Percentiles rank a stretch among this genome's conserved stretches.
Evolutionary conservation across 2,888 invertebrate species (phyloP).

Genomic region (Standfussiana lucernea): DNA sequence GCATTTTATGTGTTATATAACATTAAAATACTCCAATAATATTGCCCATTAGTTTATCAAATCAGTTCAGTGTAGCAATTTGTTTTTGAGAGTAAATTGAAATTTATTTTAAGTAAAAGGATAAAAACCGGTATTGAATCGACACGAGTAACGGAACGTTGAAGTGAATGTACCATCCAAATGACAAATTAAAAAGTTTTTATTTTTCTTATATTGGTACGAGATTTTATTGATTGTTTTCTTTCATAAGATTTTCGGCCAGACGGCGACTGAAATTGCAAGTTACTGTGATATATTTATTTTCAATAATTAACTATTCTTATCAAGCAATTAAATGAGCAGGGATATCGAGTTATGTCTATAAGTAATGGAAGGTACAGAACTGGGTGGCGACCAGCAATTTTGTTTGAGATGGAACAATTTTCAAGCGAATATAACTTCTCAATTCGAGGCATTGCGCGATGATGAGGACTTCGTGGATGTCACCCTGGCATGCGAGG

Average conservation of each 20-base stretch:
- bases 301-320: conserved; percentile 90
- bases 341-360: conserved; percentile 91
- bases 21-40: not conserved
- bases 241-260: conserved; percentile 91
- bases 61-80: not conserved
- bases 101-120: conserved; percentile 6
- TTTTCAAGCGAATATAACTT: conserved; percentile 96
- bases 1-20: not conserved
- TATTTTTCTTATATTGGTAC: conserved; percentile 91
- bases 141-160: conserved; percentile 84
- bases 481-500: conserved; percentile 96
- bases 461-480: conserved; percentile 97
- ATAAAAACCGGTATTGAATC: conserved; percentile 73
- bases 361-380: conserved; percentile 91
- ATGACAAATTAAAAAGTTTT: conserved; percentile 91
- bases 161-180: conserved; percentile 90
- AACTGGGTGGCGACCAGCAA: conserved; percentile 94
- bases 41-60: not conserved
- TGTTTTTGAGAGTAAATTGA: not conserved
- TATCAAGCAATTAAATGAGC: conserved; percentile 91
- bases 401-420: conserved; percentile 97
- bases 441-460: conserved; percentile 95
- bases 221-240: conserved; percentile 91
- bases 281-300: conserved; percentile 91
- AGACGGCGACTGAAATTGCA: conserved; percentile 91